Evolutionary conservation across 2,113 vertebrate species (phyloP).

Genomic region (Glareola pratincola): DNA sequence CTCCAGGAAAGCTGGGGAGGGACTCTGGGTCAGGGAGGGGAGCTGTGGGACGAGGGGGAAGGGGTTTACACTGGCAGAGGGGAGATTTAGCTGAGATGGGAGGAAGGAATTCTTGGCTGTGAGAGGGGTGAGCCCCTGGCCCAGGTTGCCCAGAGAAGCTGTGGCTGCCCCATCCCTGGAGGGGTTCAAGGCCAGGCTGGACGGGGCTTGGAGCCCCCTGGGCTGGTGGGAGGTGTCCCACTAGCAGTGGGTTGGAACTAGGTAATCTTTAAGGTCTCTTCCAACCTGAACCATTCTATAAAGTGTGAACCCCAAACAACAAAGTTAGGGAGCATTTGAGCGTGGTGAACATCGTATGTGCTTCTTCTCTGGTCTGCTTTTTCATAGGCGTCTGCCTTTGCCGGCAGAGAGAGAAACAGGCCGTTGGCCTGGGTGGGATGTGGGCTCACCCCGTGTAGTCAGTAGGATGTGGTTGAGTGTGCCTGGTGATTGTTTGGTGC

Average conservation of each 20-base stretch:
- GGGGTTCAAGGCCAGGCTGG: not conserved
- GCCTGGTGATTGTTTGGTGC: too few relatives aligned
- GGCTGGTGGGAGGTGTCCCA: not conserved
- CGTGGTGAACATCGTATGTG: accelerated
- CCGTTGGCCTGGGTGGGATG: too few relatives aligned
- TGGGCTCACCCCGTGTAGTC: too few relatives aligned
- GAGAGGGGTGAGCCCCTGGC: not conserved
- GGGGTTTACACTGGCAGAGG: not conserved
- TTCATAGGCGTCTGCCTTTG: accelerated
- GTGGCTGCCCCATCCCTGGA: not conserved
- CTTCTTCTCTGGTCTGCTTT: accelerated
- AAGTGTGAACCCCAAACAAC: accelerated
- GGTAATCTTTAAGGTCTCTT: not conserved
- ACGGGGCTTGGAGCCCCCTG: not conserved
- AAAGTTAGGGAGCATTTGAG: not conserved
- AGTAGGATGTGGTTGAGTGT: not conserved
- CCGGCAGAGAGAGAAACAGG: not conserved
- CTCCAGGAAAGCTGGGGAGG: not conserved
- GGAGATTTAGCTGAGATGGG: not conserved
- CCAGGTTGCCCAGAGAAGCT: not conserved
- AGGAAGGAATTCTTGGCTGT: not conserved
- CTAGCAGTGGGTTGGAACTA: not conserved
- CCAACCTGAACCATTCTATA: not conserved
- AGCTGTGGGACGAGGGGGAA: not conserved
- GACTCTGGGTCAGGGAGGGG: not conserved